Base-by-base conservation (phyloP, 53 echinoderm and acorn worm genomes). In the Crossaster papposus region DNA sequence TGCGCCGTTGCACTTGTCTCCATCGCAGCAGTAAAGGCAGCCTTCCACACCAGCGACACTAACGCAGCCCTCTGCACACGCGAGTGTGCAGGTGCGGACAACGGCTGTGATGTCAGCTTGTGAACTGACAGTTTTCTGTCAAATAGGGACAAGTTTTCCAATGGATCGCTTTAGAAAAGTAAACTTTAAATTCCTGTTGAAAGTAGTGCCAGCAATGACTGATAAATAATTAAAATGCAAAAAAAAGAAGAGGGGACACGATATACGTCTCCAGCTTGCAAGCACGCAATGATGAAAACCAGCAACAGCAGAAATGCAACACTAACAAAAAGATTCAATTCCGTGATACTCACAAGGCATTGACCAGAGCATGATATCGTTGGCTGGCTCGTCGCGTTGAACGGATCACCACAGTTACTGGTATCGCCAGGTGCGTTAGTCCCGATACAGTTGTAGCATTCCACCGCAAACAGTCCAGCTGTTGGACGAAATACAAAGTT, bases 1-100 rank as follows among this genome's bases (percentile, higher is more conserved):
- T 83, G 83, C 83, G 32, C 83, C 83, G 83, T 83, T 83, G 83
- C 83, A 83, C 36, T 68, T 70, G 83, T 83, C 83, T 14, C 38
- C 37, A 14, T 0, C 17, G 30, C 83, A 83, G 71, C 83, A 83
- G 17, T 70, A 83, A 13, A 0, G 0, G 30, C 83, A 83, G 51
- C 4, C 17, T 14, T 83, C 83, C 38, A 30, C 0, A 29, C 4
- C 30, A 3, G 0, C 1, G 36, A 18, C 26, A 13, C 36, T 2
- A 10, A 20, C 44, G 18, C 83, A 83, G 2, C 14, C 29, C 68
- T 37, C 65, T 14, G 34, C 38, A 14, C 62, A 17, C 13, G 12
- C 29, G 14, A 50, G 70, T 3, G 29, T 1, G 50, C 83, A 83
- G 13, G 4, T 5, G 65, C 83, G 83, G 50, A 15, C 20, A 10